These are phyloP conservation scores for Sclerodermus sp. DNA, from an alignment of 2,888 invertebrate genomes.

Conservation along the genomic window DNA sequence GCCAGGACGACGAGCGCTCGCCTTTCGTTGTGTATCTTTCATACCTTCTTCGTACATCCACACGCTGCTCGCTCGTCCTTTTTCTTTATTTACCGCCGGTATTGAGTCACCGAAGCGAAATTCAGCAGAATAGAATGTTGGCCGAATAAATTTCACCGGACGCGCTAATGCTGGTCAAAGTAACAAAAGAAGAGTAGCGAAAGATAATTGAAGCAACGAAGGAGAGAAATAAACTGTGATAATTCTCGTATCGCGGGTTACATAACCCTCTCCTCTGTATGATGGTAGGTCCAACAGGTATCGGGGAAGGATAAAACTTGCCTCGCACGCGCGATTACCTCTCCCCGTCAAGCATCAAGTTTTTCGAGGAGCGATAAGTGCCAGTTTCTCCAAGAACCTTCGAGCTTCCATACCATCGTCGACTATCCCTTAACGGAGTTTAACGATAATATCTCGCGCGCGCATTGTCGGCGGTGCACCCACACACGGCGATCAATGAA, in stretches of 20 bases:
- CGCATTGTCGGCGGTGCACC: too few species aligned
- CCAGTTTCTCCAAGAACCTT: neutral
- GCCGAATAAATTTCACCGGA: neutral
- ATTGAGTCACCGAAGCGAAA: neutral
- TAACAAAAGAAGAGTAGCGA: too few species aligned
- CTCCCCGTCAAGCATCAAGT: slow-evolving; percentile 1
- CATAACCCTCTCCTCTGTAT: too few species aligned
- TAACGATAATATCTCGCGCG: too few species aligned
- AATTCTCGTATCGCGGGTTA: too few species aligned
- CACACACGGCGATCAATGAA: too few species aligned
- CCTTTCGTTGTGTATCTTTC: slow-evolving; percentile 44
- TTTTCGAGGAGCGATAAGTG: slow-evolving; percentile 1
- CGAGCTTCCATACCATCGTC: neutral
- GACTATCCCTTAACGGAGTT: neutral
- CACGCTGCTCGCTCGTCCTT: slow-evolving; percentile 23
- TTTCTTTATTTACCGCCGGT: slow-evolving; percentile 29
- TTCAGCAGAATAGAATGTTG: neutral
- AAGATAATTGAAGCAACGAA: too few species aligned
- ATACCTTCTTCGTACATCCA: slow-evolving; percentile 21
- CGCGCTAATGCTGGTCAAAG: too few species aligned
- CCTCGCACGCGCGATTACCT: slow-evolving; percentile 35
- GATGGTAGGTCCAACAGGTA: slow-evolving; percentile 42
- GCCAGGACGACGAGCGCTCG: slow-evolving; percentile 46
- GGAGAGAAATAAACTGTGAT: too few species aligned
- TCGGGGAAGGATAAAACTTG: slow-evolving; percentile 41